Percentiles rank a stretch among this genome's conserved stretches.
Evolutionary conservation across 2,888 invertebrate genomes (phyloP).

Genomic region (Sinopyrophorus schimmeli): DNA sequence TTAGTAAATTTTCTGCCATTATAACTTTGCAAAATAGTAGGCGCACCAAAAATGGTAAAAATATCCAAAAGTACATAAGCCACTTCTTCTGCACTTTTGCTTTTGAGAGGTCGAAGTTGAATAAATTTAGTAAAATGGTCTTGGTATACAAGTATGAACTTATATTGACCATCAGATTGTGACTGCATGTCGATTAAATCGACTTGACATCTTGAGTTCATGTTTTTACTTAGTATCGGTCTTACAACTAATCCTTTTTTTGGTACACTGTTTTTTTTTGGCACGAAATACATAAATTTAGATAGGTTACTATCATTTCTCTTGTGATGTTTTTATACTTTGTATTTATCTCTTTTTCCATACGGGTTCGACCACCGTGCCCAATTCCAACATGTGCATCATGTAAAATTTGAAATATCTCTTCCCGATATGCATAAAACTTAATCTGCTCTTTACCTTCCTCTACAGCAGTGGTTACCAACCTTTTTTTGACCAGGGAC

Average conservation of each 20-base stretch:
- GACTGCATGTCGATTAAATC: constrained; percentile 17
- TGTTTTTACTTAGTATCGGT: constrained; percentile 4
- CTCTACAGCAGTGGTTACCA: constrained; percentile 19
- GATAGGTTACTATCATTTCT: constrained; percentile 19
- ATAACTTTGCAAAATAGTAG: constrained; percentile 23
- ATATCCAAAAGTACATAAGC: constrained; percentile 5
- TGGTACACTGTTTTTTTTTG: constrained; percentile 9
- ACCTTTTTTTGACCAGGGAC: too few relatives aligned
- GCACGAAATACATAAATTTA: constrained; percentile 17
- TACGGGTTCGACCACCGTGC: background rate
- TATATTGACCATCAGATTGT: constrained; percentile 39
- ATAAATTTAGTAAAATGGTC: constrained; percentile 48
- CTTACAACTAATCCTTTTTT: constrained; percentile 12
- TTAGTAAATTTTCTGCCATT: constrained; percentile 26
- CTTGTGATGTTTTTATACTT: constrained; percentile 25
- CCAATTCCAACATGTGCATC: constrained; percentile 20
- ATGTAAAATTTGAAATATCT: constrained; percentile 24
- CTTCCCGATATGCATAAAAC: constrained; percentile 19
- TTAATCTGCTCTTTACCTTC: constrained; percentile 18
- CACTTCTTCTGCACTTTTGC: constrained; percentile 6
- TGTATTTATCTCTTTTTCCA: background rate
- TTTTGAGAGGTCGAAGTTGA: constrained; percentile 3
- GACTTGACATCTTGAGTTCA: constrained; percentile 17
- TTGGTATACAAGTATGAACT: constrained; percentile 47
- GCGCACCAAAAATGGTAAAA: constrained; percentile 25